Base-by-base conservation (phyloP, 2,888 invertebrate species). In the Callinectes sapidus region DNA sequence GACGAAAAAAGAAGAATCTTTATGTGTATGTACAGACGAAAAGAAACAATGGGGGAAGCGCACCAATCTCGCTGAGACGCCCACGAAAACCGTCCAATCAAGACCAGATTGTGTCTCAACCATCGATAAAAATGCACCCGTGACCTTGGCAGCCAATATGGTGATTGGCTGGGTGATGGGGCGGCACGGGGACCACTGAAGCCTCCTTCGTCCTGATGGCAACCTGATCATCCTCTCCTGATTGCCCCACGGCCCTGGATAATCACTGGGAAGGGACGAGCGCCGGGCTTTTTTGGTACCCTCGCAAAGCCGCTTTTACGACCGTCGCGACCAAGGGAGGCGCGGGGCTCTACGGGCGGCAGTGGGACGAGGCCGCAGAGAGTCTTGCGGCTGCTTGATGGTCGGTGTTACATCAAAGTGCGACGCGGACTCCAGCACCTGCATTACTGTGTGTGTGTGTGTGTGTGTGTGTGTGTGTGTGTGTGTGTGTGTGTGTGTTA, bases 171-270 rank as follows among this genome's bases (percentile, higher is more conserved):
- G 81, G 81, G 81, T 8, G 35, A 81, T n/a, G 32, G 81, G 81
- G 81, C 81, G 81, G 81, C 81, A 81, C 10, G 32, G 81, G 81
- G 81, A 81, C 81, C 35, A 35, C 81, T 35, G 81, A 81, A 81
- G 81, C 81, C 35, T 81, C 81, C 81, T 81, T 35, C 81, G 81
- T 81, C 81, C 81, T 81, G 81, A 81, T 81, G 81, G 81, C 81
- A 32, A 81, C 81, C 81, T 81, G 81, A 81, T 81, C 81, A 32
- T 81, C 32, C 81, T 81, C 35, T 16, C 32, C 81, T 32, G 32
- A 81, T 81, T 81, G 81, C 81, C 81, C 81, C 81, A 32, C 81
- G 81, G 81, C 81, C 35, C 35, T 10, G 35, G 32, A 32, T 81
- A 81, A 81, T 81, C 81, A 81, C 81, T 10, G 81, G 35, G 81